A percentile compares a stretch with the other conserved stretches of the same genome.
Conservation (phyloP, 2,888 invertebrate species). For the Achlya flavicornis region DNA sequence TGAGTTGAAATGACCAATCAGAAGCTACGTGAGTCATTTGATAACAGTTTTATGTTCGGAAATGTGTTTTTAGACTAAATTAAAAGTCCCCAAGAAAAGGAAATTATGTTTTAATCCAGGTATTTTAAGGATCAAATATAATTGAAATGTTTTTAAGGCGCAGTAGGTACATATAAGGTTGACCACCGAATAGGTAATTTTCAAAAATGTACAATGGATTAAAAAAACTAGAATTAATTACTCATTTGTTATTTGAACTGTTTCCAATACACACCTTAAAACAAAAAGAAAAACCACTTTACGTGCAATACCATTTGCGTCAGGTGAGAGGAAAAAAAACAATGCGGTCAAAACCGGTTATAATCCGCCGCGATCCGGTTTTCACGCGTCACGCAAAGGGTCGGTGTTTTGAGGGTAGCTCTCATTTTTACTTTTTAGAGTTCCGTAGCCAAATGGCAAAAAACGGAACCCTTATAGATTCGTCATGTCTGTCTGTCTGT, state of each 20-base stretch:
- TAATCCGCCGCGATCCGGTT: conserved; percentile 42
- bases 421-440: conserved; percentile 1
- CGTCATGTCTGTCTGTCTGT: no score
- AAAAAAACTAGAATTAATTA: background rate
- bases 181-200: no score
- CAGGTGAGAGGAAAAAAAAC: conserved; percentile 27
- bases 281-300: background rate
- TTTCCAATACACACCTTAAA: background rate
- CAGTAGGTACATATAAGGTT: no score
- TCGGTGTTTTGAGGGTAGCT: background rate
- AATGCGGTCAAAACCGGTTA: conserved; percentile 39
- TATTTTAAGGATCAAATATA: no score
- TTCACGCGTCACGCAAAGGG: conserved; percentile 17
- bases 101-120: no score
- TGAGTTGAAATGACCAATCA: conserved; percentile 15
- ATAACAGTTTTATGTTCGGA: conserved; percentile 20
- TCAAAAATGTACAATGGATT: no score
- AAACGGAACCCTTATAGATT: no score
- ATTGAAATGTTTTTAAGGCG: no score
- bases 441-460: no score
- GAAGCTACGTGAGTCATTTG: conserved; percentile 18
- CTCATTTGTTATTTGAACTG: background rate
- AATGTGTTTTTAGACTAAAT: background rate
- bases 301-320: conserved; percentile 5
- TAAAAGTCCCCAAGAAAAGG: no score